Base-by-base conservation (phyloP, 2,113 vertebrate genomes). In the Cyphomyrus discorhynchus region DNA sequence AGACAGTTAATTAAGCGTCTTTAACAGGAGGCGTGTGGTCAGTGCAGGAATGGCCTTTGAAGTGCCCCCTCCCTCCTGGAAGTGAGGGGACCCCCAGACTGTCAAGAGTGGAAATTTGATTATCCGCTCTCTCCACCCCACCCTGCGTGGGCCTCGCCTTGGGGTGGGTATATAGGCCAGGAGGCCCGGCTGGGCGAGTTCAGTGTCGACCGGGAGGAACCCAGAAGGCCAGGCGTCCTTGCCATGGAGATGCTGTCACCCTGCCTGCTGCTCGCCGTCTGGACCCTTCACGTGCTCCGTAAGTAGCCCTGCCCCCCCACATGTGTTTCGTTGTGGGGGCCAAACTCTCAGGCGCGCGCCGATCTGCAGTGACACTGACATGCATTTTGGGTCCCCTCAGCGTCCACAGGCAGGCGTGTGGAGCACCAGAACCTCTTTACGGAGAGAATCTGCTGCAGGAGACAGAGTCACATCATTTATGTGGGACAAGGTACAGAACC, bases 361-460 rank as follows among this genome's bases (percentile, higher is more conserved):
- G 4, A 42, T 80, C 31, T 6, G 77, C 11, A 15, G 21, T 27
- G 42, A 49, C 85, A 21, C 49, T 52, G 85, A 53, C 50, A 1
- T 50, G 85, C 35, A 13, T n/a, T 84, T 47, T 7, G 53, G 91
- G 46, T 88, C 88, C 24, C 11, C n/a, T 13, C 49, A 97, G 96
- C 92, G 89, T 89, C 86, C 0, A 93, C 93, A 1, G 27, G 89
- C 90, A 94, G 93, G 89, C 92, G 90, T 13, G 74, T 45, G 0
- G 94, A 95, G 39, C 92, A 90, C 82, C 93, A 92, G 83, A 97
- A 95, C 90, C 89, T 96, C 85, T 95, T 94, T 82, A 93, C 94
- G 52, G 94, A 95, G 90, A 94, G 95, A 70, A 90, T 94, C 5
- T 97, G 96, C 93, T 97, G 96, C 92, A 94, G 92, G 92, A 93